Percentiles rank a stretch among this genome's conserved stretches.
phyloP scores from a whole-genome alignment of 1,140 invertebrate genomes.

The Drusus annulatus region DNA sequence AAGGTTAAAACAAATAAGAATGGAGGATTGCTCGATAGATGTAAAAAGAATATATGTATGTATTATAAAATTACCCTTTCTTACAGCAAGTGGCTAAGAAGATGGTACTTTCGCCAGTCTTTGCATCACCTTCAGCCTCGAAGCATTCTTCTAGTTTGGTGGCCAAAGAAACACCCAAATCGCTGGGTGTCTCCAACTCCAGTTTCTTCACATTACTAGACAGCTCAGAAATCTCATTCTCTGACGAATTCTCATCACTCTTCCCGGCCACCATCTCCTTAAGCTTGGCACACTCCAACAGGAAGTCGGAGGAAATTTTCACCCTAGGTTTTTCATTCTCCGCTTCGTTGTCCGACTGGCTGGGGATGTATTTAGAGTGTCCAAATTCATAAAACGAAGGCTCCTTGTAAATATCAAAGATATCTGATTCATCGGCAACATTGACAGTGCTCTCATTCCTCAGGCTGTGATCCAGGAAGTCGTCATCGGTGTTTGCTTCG shows the following conservation, averaged over 20 bases:
- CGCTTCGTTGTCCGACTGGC: conserved; percentile 29
- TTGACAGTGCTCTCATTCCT: conserved; percentile 14
- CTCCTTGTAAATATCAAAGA: conserved; percentile 46
- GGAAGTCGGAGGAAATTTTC: conserved; percentile 58
- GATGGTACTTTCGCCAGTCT: conserved; percentile 2
- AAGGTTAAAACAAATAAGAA: background rate
- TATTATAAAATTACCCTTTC: conserved; percentile 48
- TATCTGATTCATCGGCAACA: conserved; percentile 46
- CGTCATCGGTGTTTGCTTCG: conserved; percentile 37
- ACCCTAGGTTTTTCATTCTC: conserved; percentile 21
- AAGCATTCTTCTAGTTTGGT: background rate
- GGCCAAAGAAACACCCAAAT: background rate
- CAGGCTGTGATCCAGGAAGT: conserved; percentile 13
- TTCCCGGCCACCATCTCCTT: conserved; percentile 54
- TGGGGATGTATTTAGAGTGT: conserved; percentile 41
- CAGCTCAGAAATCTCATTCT: conserved; percentile 23
- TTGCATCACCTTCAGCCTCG: background rate
- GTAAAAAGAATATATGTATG: background rate
- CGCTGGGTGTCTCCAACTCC: conserved; percentile 12
- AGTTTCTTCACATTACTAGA: conserved; percentile 27
- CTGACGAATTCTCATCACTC: conserved; percentile 32
- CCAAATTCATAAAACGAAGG: conserved; percentile 42
- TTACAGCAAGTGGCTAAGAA: conserved; percentile 53
- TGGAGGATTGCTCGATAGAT: background rate
- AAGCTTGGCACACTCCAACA: conserved; percentile 65